Conservation (phyloP, 2,113 vertebrate species). For the Ceyx melanurus region DNA sequence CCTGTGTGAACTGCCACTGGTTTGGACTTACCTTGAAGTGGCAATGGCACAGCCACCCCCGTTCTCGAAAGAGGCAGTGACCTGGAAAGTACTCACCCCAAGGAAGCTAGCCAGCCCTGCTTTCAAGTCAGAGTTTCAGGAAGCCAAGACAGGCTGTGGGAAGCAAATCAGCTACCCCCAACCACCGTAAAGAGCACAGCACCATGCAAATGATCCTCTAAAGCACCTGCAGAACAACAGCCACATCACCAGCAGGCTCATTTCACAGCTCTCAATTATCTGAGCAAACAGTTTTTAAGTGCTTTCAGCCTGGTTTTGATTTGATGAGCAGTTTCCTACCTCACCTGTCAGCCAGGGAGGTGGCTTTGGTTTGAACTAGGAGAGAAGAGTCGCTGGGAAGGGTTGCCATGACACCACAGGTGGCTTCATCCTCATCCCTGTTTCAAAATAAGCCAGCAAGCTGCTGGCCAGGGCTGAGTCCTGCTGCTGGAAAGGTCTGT, state of each 20-base stretch:
- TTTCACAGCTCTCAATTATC: neutral
- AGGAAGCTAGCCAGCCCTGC: too few relatives aligned
- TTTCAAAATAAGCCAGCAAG: neutral
- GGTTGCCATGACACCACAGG: neutral
- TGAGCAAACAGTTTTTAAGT: neutral
- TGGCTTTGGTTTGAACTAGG: neutral
- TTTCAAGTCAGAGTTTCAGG: too few relatives aligned
- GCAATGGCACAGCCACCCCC: accelerated
- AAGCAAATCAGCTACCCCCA: too few relatives aligned
- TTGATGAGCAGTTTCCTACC: neutral
- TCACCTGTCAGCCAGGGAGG: neutral
- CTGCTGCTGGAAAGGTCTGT: neutral
- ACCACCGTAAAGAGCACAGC: too few relatives aligned
- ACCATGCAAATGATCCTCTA: too few relatives aligned
- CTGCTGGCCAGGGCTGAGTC: neutral
- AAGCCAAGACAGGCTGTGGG: too few relatives aligned
- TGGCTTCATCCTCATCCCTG: neutral
- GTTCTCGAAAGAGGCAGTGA: too few relatives aligned
- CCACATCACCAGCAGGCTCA: too few relatives aligned
- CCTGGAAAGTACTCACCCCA: too few relatives aligned
- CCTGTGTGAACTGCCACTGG: neutral
- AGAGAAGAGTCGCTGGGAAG: accelerated
- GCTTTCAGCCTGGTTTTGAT: neutral
- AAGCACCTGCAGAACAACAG: too few relatives aligned
- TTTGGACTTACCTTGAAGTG: neutral